Evolutionary conservation across 2,797 vertebrate species (phyloP), one percentile per base, ranked within the genome.

Genomic region (Protonibea diacanthus): DNA sequence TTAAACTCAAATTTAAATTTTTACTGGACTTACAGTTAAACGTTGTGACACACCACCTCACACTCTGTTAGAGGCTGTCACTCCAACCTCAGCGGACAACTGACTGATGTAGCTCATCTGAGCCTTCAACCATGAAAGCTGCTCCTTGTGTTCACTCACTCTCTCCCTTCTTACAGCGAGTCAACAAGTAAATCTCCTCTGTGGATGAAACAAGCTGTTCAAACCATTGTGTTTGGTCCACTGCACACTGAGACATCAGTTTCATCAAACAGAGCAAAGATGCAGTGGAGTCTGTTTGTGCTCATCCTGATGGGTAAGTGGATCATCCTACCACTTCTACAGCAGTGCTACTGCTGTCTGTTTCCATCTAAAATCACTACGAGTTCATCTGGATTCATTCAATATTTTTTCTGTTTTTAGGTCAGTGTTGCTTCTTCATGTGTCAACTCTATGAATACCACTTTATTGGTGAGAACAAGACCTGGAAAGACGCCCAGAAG

Each of bases 241-340:
- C 27, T 21, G 62, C 23, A 21, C 25, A 55, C 6, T 60, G 4
- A 60, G 13, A 45, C 10, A n/a, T 64, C 27, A 10, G 33, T 42
- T 57, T 68, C 17, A 15, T 74, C 65, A 1, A 23, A n/a, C 53
- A 59, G 21, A 62, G 25, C 27, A 23, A 64, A 60, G 45, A 88
- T 90, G 89, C 25, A 56, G 80, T 12, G 42, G 75, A 60, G 56
- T 56, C 66, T 83, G 33, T 47, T 77, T 47, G 65, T 83, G 42
- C 45, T 85, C 44, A 6, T 71, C n/a, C 45, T 87, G 61, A 70
- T 70, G 62, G 67, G 83, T 88, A 40, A 77, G 87, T 86, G 25
- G 2, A 44, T 69, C 44, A 42, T 27, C 12, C 9, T 33, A 7
- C 23, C 15, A 25, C 21, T 14, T 60, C 21, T 44, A 44, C 57